Evolutionary conservation across 1,140 invertebrate genomes (phyloP).

Genomic region (Formica exsecta): DNA sequence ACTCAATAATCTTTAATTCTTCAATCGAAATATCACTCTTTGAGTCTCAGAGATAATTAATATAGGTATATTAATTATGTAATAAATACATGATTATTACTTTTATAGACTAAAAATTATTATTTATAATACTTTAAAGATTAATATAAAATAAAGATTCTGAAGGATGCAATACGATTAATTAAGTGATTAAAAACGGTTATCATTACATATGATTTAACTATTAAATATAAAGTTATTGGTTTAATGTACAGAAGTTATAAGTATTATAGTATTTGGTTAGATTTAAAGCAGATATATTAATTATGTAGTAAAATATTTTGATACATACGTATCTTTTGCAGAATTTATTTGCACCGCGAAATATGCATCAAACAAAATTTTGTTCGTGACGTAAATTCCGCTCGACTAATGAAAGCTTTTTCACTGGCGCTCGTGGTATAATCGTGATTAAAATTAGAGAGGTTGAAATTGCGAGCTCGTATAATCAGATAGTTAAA

Average conservation of each 20-base stretch:
- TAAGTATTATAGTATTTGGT: neutral
- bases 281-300: neutral
- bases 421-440: neutral
- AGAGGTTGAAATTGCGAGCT: conserved; percentile 6
- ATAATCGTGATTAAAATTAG: conserved; percentile 54
- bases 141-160: neutral
- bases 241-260: neutral
- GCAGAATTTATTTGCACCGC: neutral
- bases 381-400: neutral
- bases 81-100: neutral
- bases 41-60: neutral
- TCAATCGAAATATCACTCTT: neutral
- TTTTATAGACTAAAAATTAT: neutral
- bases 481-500: conserved; percentile 28
- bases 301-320: conserved; percentile 14
- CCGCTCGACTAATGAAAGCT: neutral
- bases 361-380: conserved; percentile 24
- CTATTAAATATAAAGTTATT: neutral
- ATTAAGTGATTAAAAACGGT: neutral
- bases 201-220: neutral
- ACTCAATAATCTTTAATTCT: neutral
- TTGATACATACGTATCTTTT: neutral
- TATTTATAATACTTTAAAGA: neutral
- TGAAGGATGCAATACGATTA: neutral
- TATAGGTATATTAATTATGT: neutral